These are phyloP conservation scores for Protomyctophum bolini DNA, from an alignment of 2,113 vertebrate genomes.

Conservation along the genomic window DNA sequence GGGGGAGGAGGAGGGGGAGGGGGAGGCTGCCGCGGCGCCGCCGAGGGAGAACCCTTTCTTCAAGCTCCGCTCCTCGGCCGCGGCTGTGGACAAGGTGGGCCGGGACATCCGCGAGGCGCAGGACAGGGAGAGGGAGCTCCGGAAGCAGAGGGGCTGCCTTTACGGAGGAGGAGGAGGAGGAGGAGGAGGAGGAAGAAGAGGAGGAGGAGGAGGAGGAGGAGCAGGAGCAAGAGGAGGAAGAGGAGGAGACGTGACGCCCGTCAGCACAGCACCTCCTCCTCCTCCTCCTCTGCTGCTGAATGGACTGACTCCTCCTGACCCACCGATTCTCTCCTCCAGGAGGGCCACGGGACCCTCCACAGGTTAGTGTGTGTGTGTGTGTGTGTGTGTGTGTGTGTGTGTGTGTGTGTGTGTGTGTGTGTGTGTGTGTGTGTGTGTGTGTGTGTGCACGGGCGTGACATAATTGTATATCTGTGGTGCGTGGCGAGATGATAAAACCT, in stretches of 20 bases:
- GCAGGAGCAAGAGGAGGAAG: neutral
- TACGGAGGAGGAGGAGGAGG: constrained; percentile 67
- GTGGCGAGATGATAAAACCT: constrained; percentile 47
- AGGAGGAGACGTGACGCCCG: neutral
- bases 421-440: neutral
- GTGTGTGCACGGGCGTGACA: neutral
- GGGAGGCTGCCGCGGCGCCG: constrained; percentile 14
- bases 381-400: neutral
- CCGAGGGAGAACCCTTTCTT: constrained; percentile 78
- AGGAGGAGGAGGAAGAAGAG: neutral
- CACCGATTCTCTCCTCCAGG: constrained; percentile 19
- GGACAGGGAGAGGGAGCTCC: constrained; percentile 81
- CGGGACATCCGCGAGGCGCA: constrained; percentile 82
- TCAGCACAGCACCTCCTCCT: constrained; percentile 1
- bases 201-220: neutral
- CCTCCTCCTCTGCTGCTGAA: constrained; percentile 33
- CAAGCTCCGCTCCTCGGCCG: constrained; percentile 67
- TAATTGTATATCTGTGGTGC: constrained; percentile 19
- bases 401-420: constrained; percentile 15
- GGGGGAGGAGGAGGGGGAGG: neutral
- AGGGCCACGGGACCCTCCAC: constrained; percentile 31
- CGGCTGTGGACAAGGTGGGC: constrained; percentile 73
- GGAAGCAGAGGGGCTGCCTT: constrained; percentile 76
- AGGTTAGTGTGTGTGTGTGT: constrained; percentile 63
- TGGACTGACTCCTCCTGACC: constrained; percentile 27